Percentiles rank a stretch among this genome's conserved stretches.
Evolutionary conservation across 2,113 vertebrate species (phyloP).

Genomic region (Rhadina sibilatrix): DNA sequence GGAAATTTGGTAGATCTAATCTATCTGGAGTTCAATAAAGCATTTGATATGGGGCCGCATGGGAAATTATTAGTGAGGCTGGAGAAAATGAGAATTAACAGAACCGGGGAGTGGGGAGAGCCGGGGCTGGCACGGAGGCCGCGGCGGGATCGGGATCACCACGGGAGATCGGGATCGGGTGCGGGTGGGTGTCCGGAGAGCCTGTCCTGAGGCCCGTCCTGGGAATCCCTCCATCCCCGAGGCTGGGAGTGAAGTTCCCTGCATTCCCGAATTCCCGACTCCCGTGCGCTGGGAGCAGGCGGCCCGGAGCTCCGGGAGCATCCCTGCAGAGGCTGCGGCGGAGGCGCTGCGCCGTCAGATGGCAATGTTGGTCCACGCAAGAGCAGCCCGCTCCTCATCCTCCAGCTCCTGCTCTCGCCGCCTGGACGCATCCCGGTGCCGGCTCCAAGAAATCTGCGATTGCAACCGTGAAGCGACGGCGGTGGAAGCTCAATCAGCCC

Average conservation of each 20-base stretch:
- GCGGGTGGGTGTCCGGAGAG: rapidly evolving
- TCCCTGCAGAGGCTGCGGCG: neutral
- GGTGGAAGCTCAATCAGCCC: neutral
- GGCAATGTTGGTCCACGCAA: slow-evolving; percentile 38
- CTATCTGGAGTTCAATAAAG: slow-evolving; percentile 62
- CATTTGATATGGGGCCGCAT: slow-evolving; percentile 55
- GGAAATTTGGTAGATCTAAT: slow-evolving; percentile 65
- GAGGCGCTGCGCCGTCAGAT: neutral
- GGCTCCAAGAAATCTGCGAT: neutral
- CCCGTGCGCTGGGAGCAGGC: rapidly evolving
- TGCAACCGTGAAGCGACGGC: neutral
- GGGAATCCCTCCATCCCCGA: neutral
- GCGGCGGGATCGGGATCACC: rapidly evolving
- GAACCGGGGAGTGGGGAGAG: neutral
- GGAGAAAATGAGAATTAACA: slow-evolving; percentile 53
- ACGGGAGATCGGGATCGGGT: rapidly evolving
- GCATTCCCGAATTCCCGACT: neutral
- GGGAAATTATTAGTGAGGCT: slow-evolving; percentile 54
- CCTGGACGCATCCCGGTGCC: neutral
- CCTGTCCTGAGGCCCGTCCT: rapidly evolving
- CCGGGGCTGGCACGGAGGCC: neutral
- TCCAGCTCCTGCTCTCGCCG: neutral
- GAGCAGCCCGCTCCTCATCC: neutral
- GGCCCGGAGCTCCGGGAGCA: neutral
- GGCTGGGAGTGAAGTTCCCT: neutral